A percentile compares a stretch with the other conserved stretches of the same genome.
Conservation (phyloP, 2,888 invertebrate species). For the Melanargia galathea region DNA sequence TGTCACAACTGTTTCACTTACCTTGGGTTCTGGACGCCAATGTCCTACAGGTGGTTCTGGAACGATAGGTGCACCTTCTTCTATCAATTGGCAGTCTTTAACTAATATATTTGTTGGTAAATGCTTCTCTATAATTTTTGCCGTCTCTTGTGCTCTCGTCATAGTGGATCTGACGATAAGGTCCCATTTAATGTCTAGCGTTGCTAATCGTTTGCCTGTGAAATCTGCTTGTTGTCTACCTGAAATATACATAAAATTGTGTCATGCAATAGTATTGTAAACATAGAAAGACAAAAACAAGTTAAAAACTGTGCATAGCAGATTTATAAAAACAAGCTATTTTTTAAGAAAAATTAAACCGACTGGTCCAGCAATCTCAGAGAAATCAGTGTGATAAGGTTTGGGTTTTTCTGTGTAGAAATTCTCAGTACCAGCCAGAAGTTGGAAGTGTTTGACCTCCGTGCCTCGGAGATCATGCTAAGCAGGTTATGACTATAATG, state of each 20-base stretch:
- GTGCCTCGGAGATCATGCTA: too few relatives aligned
- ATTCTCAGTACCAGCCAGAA: too few relatives aligned
- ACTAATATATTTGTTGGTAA: constrained; percentile 83
- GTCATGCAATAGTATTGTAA: too few relatives aligned
- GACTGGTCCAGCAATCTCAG: too few relatives aligned
- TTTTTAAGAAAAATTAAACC: too few relatives aligned
- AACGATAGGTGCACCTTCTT: constrained; percentile 97
- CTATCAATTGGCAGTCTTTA: constrained; percentile 87
- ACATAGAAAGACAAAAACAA: too few relatives aligned
- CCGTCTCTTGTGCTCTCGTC: constrained; percentile 96
- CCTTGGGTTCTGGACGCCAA: constrained; percentile 90
- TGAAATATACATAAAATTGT: constrained; percentile 58
- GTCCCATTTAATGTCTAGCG: constrained; percentile 90
- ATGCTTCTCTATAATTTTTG: constrained; percentile 88
- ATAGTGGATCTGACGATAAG: constrained; percentile 93
- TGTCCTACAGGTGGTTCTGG: constrained; percentile 95
- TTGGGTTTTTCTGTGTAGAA: too few relatives aligned
- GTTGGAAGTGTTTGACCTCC: too few relatives aligned
- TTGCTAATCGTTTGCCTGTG: constrained; percentile 91
- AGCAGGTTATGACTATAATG: too few relatives aligned
- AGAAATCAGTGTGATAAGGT: too few relatives aligned
- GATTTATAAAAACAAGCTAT: too few relatives aligned
- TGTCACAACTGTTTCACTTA: constrained; percentile 49
- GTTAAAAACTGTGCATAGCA: too few relatives aligned
- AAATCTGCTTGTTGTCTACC: constrained; percentile 92